These are phyloP conservation scores for Chelonus formosanus DNA, from an alignment of 2,888 invertebrate species.

Conservation along the genomic window DNA sequence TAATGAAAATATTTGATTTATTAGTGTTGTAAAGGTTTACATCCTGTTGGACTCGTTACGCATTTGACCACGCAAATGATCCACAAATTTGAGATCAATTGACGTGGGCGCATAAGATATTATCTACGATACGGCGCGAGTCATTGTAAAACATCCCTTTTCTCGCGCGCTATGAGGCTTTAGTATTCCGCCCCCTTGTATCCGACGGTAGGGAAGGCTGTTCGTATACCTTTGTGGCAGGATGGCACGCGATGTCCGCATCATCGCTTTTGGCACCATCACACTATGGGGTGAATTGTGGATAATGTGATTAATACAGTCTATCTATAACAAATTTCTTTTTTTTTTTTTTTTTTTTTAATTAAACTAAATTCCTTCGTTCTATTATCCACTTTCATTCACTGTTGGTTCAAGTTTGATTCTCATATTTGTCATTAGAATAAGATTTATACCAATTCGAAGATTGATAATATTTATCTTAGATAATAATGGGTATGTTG, in stretches of 20 bases:
- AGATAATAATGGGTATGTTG: too few relatives aligned
- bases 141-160: constrained; percentile 62
- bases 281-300: constrained; percentile 29
- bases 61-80: constrained; percentile 30
- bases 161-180: constrained; percentile 41
- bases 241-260: constrained; percentile 63
- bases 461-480: too few relatives aligned
- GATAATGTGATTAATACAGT: constrained; percentile 40
- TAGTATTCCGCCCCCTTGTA: constrained; percentile 37
- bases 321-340: not conserved
- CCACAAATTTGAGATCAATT: constrained; percentile 47
- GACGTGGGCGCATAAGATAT: constrained; percentile 52
- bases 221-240: constrained; percentile 51
- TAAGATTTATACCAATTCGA: not conserved
- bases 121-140: constrained; percentile 44
- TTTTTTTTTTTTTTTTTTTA: constrained; percentile 2
- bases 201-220: constrained; percentile 36
- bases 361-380: not conserved
- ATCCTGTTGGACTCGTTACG: not conserved
- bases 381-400: constrained; percentile 6
- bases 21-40: too few relatives aligned
- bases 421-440: constrained; percentile 1
- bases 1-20: too few relatives aligned
- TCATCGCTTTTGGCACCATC: constrained; percentile 51
- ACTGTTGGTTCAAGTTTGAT: not conserved